Conservation (phyloP, 2,797 vertebrate species). For the Phoxinus dragarum region DNA sequence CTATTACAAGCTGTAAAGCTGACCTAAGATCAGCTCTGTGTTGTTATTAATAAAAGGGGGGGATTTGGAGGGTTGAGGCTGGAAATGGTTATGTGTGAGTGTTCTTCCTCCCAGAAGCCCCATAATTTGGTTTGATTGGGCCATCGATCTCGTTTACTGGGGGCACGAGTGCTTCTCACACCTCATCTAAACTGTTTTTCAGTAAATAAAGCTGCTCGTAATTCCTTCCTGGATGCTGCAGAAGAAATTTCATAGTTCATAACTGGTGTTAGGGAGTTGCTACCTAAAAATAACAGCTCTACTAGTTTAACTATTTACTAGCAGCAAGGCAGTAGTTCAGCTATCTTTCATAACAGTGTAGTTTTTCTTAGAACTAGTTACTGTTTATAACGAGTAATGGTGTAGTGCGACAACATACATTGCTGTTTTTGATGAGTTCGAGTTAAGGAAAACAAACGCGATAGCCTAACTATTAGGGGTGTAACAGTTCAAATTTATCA, state of each 20-base stretch:
- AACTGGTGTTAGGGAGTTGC: neutral
- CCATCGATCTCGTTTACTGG: conserved; percentile 56
- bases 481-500: no score
- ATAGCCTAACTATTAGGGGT: no score
- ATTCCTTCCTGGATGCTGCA: conserved; percentile 35
- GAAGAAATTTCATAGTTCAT: conserved; percentile 28
- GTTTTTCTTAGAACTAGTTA: neutral
- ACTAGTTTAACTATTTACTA: neutral
- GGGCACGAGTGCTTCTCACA: conserved; percentile 29
- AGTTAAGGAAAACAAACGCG: neutral
- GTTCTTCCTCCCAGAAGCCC: conserved; percentile 37
- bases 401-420: neutral
- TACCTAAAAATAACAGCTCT: conserved; percentile 20
- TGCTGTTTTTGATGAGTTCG: neutral
- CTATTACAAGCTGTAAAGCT: conserved; percentile 44
- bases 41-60: conserved; percentile 39
- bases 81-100: conserved; percentile 26
- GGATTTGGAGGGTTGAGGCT: conserved; percentile 12
- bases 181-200: conserved; percentile 41
- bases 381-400: neutral
- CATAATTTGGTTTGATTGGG: conserved; percentile 49
- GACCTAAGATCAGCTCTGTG: conserved; percentile 43
- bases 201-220: conserved; percentile 48
- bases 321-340: neutral
- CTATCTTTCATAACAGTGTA: neutral